Conservation (phyloP, 2,113 vertebrate genomes). For the Galbula dea region DNA sequence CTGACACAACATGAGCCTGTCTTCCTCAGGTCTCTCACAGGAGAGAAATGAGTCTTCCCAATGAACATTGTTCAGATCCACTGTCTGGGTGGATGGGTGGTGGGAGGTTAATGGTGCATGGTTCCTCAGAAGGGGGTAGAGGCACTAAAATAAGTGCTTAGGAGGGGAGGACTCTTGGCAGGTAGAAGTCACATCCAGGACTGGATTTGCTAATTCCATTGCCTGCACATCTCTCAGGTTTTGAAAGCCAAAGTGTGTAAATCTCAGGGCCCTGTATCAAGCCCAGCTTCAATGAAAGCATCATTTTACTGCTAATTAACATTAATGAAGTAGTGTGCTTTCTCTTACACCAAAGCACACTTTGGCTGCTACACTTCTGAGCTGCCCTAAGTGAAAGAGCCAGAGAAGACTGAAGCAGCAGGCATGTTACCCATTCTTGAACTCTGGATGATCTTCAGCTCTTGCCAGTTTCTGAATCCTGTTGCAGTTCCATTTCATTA, state of each 20-base stretch:
- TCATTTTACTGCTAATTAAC: background rate
- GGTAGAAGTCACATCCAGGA: background rate
- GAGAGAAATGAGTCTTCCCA: background rate
- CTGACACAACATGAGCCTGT: background rate
- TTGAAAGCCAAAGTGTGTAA: background rate
- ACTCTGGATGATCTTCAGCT: background rate
- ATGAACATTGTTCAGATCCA: background rate
- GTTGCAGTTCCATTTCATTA: background rate
- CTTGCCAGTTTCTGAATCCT: background rate
- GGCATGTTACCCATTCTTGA: background rate
- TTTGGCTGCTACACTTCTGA: background rate
- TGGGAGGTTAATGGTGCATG: background rate
- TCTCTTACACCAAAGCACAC: background rate
- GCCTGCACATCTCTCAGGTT: background rate
- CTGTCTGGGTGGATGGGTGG: background rate
- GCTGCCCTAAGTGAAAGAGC: background rate
- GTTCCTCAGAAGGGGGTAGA: background rate
- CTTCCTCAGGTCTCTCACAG: background rate
- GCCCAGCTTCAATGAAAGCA: background rate
- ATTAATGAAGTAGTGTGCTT: background rate
- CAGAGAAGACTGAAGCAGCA: fast-evolving
- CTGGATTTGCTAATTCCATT: background rate
- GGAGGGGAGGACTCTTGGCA: background rate
- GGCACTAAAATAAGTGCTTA: background rate
- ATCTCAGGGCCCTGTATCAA: background rate